Percentiles rank a stretch among this genome's conserved stretches.
phyloP scores from a whole-genome alignment of 2,113 vertebrate species.

The Cettia cetti region DNA sequence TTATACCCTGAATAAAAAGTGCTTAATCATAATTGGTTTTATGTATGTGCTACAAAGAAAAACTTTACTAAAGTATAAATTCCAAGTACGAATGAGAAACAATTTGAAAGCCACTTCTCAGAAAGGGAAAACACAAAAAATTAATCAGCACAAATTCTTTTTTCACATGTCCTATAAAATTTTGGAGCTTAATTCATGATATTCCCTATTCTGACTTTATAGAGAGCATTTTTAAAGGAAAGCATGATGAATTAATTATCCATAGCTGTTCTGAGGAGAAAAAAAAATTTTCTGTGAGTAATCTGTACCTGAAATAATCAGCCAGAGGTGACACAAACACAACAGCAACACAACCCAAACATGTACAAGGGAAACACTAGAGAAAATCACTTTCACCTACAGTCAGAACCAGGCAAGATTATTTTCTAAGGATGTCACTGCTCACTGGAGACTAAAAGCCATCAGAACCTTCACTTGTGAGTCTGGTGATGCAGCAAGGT shows the following conservation, averaged over 20 bases:
- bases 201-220: neutral
- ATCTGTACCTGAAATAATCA: neutral
- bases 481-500: neutral
- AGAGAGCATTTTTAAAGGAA: neutral
- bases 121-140: neutral
- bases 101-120: neutral
- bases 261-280: neutral
- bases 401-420: neutral
- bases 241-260: neutral
- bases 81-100: neutral
- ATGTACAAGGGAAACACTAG: neutral
- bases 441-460: neutral
- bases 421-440: neutral
- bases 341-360: neutral
- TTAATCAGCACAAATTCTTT: neutral
- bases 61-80: neutral
- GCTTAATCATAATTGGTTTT: neutral
- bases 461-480: neutral
- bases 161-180: neutral
- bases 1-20: neutral
- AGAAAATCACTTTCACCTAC: neutral
- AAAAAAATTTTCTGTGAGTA: neutral
- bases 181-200: neutral
- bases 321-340: neutral
- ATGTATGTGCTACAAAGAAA: neutral